Conservation (phyloP, 2,888 invertebrate genomes). For the Drosophila differens region DNA sequence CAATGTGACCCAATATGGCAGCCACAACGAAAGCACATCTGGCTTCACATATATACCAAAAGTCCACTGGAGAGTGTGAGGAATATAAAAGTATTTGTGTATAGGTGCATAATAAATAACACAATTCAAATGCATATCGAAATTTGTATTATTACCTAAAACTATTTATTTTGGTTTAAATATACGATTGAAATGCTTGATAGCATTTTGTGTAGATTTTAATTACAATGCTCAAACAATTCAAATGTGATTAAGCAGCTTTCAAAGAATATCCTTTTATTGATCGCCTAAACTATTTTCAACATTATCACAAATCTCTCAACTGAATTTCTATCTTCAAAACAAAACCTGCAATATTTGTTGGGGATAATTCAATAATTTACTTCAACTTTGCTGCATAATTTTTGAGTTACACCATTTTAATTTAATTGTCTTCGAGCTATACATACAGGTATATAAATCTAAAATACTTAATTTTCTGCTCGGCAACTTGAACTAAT, state of each 20-base stretch:
- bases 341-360: neutral
- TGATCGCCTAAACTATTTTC: neutral
- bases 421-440: slow-evolving; percentile 12
- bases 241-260: neutral
- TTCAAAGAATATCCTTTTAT: neutral
- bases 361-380: neutral
- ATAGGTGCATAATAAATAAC: neutral
- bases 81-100: neutral
- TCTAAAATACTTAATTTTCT: neutral
- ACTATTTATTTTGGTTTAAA: no score
- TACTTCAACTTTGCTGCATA: neutral
- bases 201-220: neutral
- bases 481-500: slow-evolving; percentile 49
- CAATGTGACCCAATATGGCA: slow-evolving; percentile 2
- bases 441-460: neutral
- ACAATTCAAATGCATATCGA: neutral
- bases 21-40: slow-evolving; percentile 8
- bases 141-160: no score
- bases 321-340: neutral
- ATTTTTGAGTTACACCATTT: slow-evolving; percentile 12
- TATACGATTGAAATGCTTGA: neutral
- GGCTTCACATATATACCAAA: neutral
- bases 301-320: neutral
- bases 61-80: neutral
- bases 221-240: no score